Percentiles rank a stretch among this genome's conserved stretches.
Evolutionary conservation across 2,888 invertebrate genomes (phyloP).

Genomic region (Parnassius orleans): DNA sequence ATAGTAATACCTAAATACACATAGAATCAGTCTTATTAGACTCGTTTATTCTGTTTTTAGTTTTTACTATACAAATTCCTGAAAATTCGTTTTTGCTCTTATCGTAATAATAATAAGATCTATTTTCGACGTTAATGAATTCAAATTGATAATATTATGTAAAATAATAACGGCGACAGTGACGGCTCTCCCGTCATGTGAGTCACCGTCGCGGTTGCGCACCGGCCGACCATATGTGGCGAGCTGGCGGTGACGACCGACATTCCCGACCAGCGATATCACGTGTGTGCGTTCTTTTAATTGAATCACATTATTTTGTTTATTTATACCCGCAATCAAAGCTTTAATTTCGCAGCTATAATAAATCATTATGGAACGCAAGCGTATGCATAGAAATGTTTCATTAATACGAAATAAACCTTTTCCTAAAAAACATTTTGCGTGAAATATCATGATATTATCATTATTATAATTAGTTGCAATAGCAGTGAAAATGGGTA

Average conservation of each 20-base stretch:
- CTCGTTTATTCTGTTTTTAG: too few species aligned
- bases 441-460: too few species aligned
- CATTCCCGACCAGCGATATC: constrained; percentile 26
- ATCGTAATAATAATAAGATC: constrained; percentile 1
- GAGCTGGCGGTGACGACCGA: constrained; percentile 1
- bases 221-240: constrained; percentile 34
- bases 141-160: constrained; percentile 4
- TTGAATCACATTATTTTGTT: constrained; percentile 25
- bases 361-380: too few species aligned
- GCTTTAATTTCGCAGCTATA: neutral
- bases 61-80: too few species aligned
- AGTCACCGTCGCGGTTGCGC: constrained; percentile 31
- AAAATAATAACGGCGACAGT: constrained; percentile 17
- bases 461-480: too few species aligned
- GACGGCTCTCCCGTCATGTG: constrained; percentile 30
- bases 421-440: too few species aligned
- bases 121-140: constrained; percentile 9
- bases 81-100: too few species aligned
- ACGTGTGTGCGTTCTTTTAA: constrained; percentile 30
- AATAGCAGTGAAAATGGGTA: too few species aligned
- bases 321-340: constrained; percentile 7
- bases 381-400: too few species aligned
- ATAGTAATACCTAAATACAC: too few species aligned
- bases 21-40: too few species aligned
- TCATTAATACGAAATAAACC: too few species aligned